A percentile compares a stretch with the other conserved stretches of the same genome.
Evolutionary conservation across 2,797 vertebrate genomes (phyloP).

Genomic region (Xiphophorus birchmanni): DNA sequence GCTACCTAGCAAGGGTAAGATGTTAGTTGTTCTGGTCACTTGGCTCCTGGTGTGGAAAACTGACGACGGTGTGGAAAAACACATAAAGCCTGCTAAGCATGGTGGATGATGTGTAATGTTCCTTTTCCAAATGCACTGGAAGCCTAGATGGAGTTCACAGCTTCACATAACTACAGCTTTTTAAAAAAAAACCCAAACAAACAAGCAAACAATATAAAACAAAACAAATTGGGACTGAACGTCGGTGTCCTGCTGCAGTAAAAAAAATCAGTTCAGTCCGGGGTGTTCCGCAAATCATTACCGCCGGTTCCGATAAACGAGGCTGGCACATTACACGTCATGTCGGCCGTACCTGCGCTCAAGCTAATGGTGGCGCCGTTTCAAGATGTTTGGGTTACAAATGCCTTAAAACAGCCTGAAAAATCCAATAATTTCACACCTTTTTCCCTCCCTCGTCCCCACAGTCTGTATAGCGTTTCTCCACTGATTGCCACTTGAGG

Average conservation of each 20-base stretch:
- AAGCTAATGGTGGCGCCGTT: constrained; percentile 3
- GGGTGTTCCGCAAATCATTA: neutral
- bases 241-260: neutral
- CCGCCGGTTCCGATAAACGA: neutral
- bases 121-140: neutral
- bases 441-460: neutral
- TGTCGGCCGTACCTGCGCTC: constrained; percentile 2
- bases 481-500: constrained; percentile 32
- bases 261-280: neutral
- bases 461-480: constrained; percentile 16
- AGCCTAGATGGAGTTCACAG: neutral
- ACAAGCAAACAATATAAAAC: no score
- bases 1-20: neutral
- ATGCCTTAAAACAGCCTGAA: neutral
- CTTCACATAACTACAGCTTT: neutral
- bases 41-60: neutral
- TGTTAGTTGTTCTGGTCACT: neutral
- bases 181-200: neutral
- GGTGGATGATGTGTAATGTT: neutral
- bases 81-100: neutral
- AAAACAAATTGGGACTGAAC: neutral
- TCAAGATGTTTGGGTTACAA: neutral
- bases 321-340: neutral
- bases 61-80: neutral
- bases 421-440: constrained; percentile 7